phyloP scores from a whole-genome alignment of 2,797 vertebrate species.

The Sebastes vulpes region DNA sequence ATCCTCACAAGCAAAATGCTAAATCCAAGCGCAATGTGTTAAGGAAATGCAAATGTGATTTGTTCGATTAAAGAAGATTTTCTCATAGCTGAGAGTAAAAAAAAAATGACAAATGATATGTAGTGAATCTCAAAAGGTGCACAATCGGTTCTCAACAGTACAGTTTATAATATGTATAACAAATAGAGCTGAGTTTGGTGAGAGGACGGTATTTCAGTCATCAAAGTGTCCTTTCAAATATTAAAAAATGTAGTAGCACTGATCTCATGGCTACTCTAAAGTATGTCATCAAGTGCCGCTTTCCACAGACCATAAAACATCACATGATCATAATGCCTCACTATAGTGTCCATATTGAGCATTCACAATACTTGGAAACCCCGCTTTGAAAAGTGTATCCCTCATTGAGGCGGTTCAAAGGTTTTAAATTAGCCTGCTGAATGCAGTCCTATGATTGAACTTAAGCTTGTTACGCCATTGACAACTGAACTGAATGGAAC shows the following conservation, averaged over 20 bases:
- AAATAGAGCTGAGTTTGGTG: neutral
- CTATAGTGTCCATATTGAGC: neutral
- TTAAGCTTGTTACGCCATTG: conserved; percentile 52
- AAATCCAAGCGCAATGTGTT: neutral
- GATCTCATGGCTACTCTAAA: conserved; percentile 4
- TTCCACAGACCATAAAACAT: neutral
- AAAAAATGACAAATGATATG: neutral
- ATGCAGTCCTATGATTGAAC: conserved; percentile 27
- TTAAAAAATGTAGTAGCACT: neutral
- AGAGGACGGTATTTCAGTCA: neutral
- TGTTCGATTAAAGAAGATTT: neutral
- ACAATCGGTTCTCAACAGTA: neutral
- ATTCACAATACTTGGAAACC: neutral
- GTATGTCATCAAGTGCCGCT: conserved; percentile 2
- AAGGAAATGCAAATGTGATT: conserved; percentile 1
- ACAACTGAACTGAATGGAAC: conserved; percentile 41
- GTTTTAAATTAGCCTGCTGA: conserved; percentile 12
- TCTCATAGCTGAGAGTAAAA: neutral
- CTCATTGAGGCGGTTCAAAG: neutral
- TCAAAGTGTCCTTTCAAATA: neutral
- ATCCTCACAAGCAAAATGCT: neutral
- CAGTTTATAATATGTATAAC: too few relatives aligned
- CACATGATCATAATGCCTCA: neutral
- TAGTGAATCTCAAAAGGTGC: neutral
- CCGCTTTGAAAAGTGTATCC: neutral